phyloP scores from a whole-genome alignment of 64 coral and sea anemone species.

The Exaiptasia diaphana region DNA sequence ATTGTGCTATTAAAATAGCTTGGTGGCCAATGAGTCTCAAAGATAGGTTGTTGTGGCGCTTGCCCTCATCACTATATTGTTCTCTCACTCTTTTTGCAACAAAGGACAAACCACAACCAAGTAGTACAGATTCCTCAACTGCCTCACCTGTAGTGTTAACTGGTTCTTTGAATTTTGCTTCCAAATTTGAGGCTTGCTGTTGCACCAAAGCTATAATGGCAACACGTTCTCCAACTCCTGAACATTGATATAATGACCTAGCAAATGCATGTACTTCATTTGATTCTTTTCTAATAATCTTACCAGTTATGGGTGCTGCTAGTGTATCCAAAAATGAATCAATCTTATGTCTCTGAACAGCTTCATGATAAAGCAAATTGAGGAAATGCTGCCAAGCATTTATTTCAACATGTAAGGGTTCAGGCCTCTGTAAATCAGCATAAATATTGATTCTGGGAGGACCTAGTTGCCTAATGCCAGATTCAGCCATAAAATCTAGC shows the following conservation, averaged over 20 bases:
- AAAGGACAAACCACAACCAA: slow-evolving; percentile 55
- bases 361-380: slow-evolving; percentile 16
- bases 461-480: not conserved
- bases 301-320: not conserved
- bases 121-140: not conserved
- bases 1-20: slow-evolving; percentile 10
- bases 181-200: not conserved
- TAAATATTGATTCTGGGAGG: not conserved
- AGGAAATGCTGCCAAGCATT: slow-evolving; percentile 42
- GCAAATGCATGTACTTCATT: not conserved
- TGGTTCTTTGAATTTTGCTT: not conserved
- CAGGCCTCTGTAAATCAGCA: slow-evolving; percentile 19
- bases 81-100: slow-evolving; percentile 25
- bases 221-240: not conserved
- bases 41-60: slow-evolving; percentile 21
- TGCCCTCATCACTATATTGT: slow-evolving; percentile 31
- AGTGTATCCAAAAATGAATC: slow-evolving; percentile 21
- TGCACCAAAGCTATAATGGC: not conserved
- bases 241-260: not conserved
- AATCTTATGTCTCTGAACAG: slow-evolving; percentile 8
- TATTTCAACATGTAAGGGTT: slow-evolving; percentile 42
- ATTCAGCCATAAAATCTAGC: not conserved
- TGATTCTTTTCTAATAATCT: not conserved
- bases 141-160: too few relatives aligned
- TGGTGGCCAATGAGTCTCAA: slow-evolving; percentile 16